Conservation (phyloP, 2,888 invertebrate species). For the Thymelicus lineola region DNA sequence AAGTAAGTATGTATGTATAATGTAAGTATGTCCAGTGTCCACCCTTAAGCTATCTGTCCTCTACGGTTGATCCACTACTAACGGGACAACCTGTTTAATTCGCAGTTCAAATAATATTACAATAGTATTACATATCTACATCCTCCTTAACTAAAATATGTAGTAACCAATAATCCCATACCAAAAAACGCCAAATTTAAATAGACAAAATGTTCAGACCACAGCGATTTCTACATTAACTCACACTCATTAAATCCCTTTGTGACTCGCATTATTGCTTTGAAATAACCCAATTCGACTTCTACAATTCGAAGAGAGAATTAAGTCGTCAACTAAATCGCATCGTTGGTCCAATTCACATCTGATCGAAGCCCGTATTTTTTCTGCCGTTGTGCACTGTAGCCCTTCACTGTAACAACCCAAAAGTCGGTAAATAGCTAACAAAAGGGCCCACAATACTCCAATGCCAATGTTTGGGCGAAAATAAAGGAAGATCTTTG, state of each 20-base stretch:
- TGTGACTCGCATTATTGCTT: conserved; percentile 26
- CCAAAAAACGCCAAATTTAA: background rate
- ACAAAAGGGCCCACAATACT: conserved; percentile 77
- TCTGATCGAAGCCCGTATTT: conserved; percentile 63
- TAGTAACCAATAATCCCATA: background rate
- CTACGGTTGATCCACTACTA: too few relatives aligned
- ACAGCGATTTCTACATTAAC: conserved; percentile 20
- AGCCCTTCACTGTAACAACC: conserved; percentile 73
- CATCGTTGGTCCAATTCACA: conserved; percentile 64
- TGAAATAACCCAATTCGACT: conserved; percentile 43
- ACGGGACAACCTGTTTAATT: too few relatives aligned
- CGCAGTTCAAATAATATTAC: too few relatives aligned
- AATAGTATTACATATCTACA: too few relatives aligned
- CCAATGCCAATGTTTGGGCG: conserved; percentile 82
- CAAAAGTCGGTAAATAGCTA: conserved; percentile 82
- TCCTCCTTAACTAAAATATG: too few relatives aligned
- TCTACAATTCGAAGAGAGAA: conserved; percentile 46
- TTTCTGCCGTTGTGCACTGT: conserved; percentile 54
- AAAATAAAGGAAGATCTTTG: conserved; percentile 76
- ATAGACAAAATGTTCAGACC: background rate
- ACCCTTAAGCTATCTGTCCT: too few relatives aligned
- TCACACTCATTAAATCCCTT: conserved; percentile 28
- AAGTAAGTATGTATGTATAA: too few relatives aligned
- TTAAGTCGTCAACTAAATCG: conserved; percentile 50
- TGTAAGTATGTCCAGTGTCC: too few relatives aligned